phyloP scores from a whole-genome alignment of 2,888 invertebrate genomes.

The Palloptera scutellata region DNA sequence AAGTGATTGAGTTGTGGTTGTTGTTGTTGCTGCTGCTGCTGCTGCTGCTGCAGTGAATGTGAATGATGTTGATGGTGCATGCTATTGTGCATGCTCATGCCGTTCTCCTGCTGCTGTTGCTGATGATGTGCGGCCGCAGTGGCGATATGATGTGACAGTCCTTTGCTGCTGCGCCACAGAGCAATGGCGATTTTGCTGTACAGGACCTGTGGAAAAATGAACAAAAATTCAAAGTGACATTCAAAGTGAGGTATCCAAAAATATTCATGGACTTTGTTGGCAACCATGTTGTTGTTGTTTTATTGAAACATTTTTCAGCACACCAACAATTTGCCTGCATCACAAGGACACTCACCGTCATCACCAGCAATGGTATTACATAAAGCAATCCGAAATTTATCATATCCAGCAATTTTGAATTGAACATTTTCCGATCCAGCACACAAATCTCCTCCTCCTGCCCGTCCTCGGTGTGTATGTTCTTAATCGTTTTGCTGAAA shows the following conservation, averaged over 20 bases:
- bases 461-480: constrained; percentile 61
- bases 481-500: constrained; percentile 80
- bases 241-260: constrained; percentile 2
- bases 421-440: constrained; percentile 77
- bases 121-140: constrained; percentile 50
- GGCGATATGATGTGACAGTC: constrained; percentile 68
- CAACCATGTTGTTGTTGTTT: no score
- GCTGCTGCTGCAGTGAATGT: constrained; percentile 20
- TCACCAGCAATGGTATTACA: constrained; percentile 80
- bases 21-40: constrained; percentile 46
- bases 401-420: constrained; percentile 80
- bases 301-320: neutral
- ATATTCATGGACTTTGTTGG: no score
- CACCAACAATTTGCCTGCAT: neutral
- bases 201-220: constrained; percentile 67
- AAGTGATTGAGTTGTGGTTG: constrained; percentile 40
- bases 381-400: constrained; percentile 85
- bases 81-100: constrained; percentile 56
- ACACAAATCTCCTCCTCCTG: constrained; percentile 71
- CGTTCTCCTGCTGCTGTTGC: constrained; percentile 51
- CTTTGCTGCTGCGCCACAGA: constrained; percentile 80
- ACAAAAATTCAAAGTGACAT: neutral
- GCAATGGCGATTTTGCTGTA: constrained; percentile 86
- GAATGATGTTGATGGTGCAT: constrained; percentile 47
- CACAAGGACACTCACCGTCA: constrained; percentile 70